Evolutionary conservation across 2,113 vertebrate species (phyloP).

Genomic region (Lepisosteus oculatus): DNA sequence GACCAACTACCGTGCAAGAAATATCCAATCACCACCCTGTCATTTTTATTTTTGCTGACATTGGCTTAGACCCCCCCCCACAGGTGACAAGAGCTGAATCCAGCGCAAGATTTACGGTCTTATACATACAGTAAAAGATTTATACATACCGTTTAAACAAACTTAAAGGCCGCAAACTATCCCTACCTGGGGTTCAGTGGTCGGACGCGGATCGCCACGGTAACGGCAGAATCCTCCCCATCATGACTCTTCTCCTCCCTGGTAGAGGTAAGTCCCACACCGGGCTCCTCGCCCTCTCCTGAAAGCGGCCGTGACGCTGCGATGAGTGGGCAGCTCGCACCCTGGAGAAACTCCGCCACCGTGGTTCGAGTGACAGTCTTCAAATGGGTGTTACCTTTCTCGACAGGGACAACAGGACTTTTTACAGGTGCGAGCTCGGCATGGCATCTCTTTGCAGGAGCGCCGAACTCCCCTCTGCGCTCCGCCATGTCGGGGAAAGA

Average conservation of each 20-base stretch:
- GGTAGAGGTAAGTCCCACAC: not conserved
- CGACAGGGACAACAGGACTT: not conserved
- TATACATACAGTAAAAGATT: too few relatives aligned
- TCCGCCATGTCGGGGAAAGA: not conserved
- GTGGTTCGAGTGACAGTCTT: not conserved
- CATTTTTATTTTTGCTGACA: too few relatives aligned
- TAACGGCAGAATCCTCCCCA: not conserved
- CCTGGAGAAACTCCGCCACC: not conserved
- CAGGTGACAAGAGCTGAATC: too few relatives aligned
- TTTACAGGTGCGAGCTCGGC: not conserved
- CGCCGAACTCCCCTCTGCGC: not conserved
- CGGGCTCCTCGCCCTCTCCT: not conserved
- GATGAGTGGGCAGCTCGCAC: not conserved
- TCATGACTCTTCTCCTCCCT: not conserved
- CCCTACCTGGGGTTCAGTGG: constrained; percentile 1
- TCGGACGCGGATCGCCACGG: not conserved
- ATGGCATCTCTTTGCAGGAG: too few relatives aligned
- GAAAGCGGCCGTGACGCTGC: not conserved
- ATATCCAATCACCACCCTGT: too few relatives aligned
- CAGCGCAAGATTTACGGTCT: too few relatives aligned
- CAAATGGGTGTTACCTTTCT: not conserved
- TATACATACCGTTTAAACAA: too few relatives aligned
- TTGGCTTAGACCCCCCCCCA: too few relatives aligned
- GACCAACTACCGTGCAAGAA: too few relatives aligned
- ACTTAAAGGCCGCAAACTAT: not conserved